phyloP scores from a whole-genome alignment of 1,140 invertebrate genomes.

The Drosophila parabipectinata region DNA sequence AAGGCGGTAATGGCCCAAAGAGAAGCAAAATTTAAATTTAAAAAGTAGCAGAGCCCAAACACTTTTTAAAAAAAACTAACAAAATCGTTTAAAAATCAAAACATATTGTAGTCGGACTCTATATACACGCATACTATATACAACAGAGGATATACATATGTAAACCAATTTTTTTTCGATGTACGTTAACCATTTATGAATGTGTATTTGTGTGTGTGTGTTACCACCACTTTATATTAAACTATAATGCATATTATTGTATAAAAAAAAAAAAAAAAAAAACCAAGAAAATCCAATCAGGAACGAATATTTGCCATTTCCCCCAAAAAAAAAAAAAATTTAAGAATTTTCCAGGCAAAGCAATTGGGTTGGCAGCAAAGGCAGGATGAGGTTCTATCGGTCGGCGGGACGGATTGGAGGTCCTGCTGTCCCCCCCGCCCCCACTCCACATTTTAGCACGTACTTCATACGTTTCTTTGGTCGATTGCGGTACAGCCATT shows the following conservation, averaged over 20 bases:
- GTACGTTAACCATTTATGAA: conserved; percentile 26
- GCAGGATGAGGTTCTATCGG: conserved; percentile 7
- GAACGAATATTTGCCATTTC: conserved; percentile 16
- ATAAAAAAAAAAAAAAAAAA: background rate
- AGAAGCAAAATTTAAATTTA: background rate
- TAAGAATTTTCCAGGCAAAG: conserved; percentile 13
- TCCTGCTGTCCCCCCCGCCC: too few species aligned
- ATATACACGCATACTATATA: conserved; percentile 25
- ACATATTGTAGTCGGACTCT: conserved; percentile 14
- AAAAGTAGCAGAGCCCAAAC: background rate
- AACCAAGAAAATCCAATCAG: background rate
- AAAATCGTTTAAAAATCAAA: conserved; percentile 44
- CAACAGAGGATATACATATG: conserved; percentile 4
- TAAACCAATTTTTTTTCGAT: conserved; percentile 18
- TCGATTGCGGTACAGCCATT: conserved; percentile 10
- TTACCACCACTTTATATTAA: conserved; percentile 22
- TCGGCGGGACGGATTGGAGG: background rate
- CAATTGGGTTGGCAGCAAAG: conserved; percentile 16
- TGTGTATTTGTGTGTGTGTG: conserved; percentile 23
- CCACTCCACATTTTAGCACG: background rate
- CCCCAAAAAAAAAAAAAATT: background rate
- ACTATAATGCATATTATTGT: background rate
- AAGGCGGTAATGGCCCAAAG: background rate
- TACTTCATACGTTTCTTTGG: background rate
- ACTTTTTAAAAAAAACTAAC: conserved; percentile 10